Base-by-base conservation (phyloP, 2,888 invertebrate genomes). In the Andrena dorsata region DNA sequence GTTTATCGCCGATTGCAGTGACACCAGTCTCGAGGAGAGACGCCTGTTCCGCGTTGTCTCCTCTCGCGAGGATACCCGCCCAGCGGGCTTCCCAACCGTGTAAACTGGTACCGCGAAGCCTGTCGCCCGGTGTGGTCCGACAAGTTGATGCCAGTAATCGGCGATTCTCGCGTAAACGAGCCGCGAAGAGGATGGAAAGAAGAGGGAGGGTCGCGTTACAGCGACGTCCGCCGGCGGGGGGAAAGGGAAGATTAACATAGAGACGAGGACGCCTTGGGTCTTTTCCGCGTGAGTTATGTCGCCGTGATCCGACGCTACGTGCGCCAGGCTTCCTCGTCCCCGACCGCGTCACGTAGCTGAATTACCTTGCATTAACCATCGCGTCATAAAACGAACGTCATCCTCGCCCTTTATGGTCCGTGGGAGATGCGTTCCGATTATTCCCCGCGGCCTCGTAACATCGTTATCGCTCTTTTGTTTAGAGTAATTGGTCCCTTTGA, bases 241-340 rank as follows among this genome's bases (percentile, higher is more conserved):
- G n/a, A n/a, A 49, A 63, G 79, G 88, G 87, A 85, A 87, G 90
- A 90, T 90, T 90, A 90, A 87, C 90, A 90, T 90, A 90, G 89
- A 90, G 90, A 90, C 84, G 90, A 90, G 91, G 81, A 90, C 83
- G 88, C 83, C 88, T 78, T 56, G 78, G 85, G 85, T 85, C 86
- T 88, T 89, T 84, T 86, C 86, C 86, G 76, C 76, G 85, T 86
- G 86, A 88, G 86, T 90, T 87, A 89, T 88, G 86, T 85, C 86
- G 84, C 72, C 79, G 51, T 83, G 83, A 83, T 80, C 70, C 20
- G 20, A 23, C 7, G 3, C 6, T 41, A 41, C 41, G 41, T 41
- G 6, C 23, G 7, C 3, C 20, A 30, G 13, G 20, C n/a, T n/a
- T 53, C 23, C 51, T 32, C 13, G 28, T 35, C 13, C 23, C 16